Evolutionary conservation across 2,888 invertebrate species (phyloP).

Genomic region (Erebia epiphron): DNA sequence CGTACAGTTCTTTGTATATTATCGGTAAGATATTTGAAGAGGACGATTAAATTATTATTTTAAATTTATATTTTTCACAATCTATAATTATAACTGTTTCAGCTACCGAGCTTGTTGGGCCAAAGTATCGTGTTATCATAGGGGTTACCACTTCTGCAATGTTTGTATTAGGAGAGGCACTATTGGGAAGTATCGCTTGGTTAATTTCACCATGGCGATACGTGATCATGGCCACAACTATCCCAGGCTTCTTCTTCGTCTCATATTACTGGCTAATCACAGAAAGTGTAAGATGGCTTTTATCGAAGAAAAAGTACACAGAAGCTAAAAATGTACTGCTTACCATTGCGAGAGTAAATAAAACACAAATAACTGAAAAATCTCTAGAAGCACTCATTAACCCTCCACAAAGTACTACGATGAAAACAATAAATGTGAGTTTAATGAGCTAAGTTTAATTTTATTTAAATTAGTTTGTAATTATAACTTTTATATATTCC

Average conservation of each 20-base stretch:
- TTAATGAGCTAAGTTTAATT: not conserved
- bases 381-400: slow-evolving; percentile 65
- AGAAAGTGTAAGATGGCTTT: slow-evolving; percentile 90
- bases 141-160: slow-evolving; percentile 87
- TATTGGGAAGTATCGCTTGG: slow-evolving; percentile 87
- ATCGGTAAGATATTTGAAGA: slow-evolving; percentile 52
- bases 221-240: slow-evolving; percentile 85
- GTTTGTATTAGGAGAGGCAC: slow-evolving; percentile 88
- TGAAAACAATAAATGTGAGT: slow-evolving; percentile 16
- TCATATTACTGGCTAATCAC: slow-evolving; percentile 84
- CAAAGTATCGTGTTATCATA: slow-evolving; percentile 86
- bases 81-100: slow-evolving; percentile 25
- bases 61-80: not conserved
- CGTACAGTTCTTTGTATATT: slow-evolving; percentile 78
- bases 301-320: slow-evolving; percentile 84
- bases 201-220: slow-evolving; percentile 86
- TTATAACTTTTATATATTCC: no score
- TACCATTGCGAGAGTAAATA: slow-evolving; percentile 85
- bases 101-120: slow-evolving; percentile 88
- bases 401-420: slow-evolving; percentile 17
- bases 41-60: not conserved
- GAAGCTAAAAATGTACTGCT: slow-evolving; percentile 84
- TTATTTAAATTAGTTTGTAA: no score
- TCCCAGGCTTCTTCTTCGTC: slow-evolving; percentile 86
- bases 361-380: slow-evolving; percentile 77